Conservation (phyloP, 2,888 invertebrate genomes). For the Taphrorychus bicolor region DNA sequence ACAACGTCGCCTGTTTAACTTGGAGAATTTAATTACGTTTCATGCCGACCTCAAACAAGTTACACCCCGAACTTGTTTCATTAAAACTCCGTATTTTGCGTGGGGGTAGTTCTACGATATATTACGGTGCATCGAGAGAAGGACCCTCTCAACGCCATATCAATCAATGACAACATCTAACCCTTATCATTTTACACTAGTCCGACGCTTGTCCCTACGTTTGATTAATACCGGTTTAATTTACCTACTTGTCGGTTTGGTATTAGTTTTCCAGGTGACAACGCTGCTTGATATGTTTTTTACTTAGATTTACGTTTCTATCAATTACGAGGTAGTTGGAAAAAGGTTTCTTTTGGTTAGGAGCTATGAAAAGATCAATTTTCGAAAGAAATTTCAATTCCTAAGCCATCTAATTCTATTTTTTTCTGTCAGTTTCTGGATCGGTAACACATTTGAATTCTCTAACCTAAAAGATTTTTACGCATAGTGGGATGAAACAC, state of each 20-base stretch:
- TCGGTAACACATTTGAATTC: no score
- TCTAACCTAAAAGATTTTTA: no score
- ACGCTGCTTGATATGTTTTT: not conserved
- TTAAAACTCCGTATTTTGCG: constrained; percentile 33
- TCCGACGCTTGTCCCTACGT: constrained; percentile 8
- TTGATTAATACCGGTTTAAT: constrained; percentile 28
- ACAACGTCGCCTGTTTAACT: constrained; percentile 16
- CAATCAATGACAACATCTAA: constrained; percentile 38
- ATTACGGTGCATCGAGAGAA: constrained; percentile 34
- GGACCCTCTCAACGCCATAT: constrained; percentile 31
- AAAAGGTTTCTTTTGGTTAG: no score
- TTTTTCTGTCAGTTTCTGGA: no score
- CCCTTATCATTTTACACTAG: constrained; percentile 35
- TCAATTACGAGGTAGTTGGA: no score
- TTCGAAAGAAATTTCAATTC: no score
- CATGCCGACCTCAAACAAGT: constrained; percentile 23
- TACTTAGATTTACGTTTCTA: no score
- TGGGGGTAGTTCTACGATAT: constrained; percentile 23
- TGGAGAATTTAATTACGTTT: constrained; percentile 34
- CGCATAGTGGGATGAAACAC: no score
- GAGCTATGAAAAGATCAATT: no score
- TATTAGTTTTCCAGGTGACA: not conserved
- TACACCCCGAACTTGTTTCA: constrained; percentile 37
- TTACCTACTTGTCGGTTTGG: not conserved
- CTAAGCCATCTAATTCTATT: no score